A percentile compares a stretch with the other conserved stretches of the same genome.
These are phyloP conservation scores for Pterobdella sp. DNA, from an alignment of 2,888 invertebrate genomes.

Conservation along the genomic window DNA sequence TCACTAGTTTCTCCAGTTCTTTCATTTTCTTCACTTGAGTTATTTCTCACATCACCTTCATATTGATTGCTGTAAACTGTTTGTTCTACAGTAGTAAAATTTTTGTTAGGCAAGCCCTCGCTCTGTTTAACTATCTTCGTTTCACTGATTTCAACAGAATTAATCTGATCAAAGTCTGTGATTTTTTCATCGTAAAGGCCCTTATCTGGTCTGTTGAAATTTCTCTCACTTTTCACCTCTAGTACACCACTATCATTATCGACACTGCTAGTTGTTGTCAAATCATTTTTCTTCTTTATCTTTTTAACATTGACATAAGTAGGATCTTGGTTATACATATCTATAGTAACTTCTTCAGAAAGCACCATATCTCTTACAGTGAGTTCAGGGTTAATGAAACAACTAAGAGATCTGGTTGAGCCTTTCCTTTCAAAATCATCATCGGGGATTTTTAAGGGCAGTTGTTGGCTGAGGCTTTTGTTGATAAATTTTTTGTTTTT, in stretches of 20 bases:
- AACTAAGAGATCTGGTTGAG: conserved; percentile 20
- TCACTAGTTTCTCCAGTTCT: too few relatives aligned
- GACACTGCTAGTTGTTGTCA: background rate
- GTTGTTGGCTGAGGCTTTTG: background rate
- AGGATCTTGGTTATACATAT: conserved; percentile 13
- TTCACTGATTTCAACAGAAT: too few relatives aligned
- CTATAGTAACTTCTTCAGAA: conserved; percentile 20
- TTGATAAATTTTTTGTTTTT: background rate
- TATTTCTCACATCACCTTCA: too few relatives aligned
- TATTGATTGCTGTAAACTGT: too few relatives aligned
- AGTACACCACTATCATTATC: background rate
- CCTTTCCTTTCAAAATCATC: conserved; percentile 6
- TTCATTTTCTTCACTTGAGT: too few relatives aligned
- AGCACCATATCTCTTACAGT: conserved; percentile 13
- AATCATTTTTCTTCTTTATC: background rate
- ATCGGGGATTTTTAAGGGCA: too few relatives aligned
- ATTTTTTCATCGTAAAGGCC: too few relatives aligned
- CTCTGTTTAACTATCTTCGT: too few relatives aligned
- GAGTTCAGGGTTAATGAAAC: conserved; percentile 24
- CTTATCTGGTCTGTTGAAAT: too few relatives aligned
- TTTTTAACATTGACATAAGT: background rate
- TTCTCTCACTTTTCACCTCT: background rate
- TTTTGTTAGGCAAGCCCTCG: too few relatives aligned
- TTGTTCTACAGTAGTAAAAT: too few relatives aligned
- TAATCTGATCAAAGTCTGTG: too few relatives aligned